phyloP scores from a whole-genome alignment of 2,113 vertebrate species.

The Dipodomys spectabilis region DNA sequence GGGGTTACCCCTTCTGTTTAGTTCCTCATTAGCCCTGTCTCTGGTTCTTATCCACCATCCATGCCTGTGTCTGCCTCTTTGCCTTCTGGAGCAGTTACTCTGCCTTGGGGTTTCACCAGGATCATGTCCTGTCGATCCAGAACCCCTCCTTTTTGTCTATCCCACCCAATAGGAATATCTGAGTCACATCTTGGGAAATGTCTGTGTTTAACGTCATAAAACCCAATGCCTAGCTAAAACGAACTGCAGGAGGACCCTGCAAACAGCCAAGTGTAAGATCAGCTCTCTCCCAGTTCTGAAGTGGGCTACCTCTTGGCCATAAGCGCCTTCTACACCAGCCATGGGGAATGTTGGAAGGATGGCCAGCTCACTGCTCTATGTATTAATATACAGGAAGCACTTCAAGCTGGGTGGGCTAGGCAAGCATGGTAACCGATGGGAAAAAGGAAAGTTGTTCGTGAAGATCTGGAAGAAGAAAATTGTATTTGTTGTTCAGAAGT shows the following conservation, averaged over 20 bases:
- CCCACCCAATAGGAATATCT: background rate
- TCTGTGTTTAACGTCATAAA: constrained; percentile 13
- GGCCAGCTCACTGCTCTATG: constrained; percentile 46
- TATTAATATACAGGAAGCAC: constrained; percentile 49
- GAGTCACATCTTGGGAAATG: constrained; percentile 13
- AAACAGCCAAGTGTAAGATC: background rate
- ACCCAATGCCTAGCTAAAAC: constrained; percentile 15
- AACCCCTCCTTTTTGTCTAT: background rate
- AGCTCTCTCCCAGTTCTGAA: constrained; percentile 20
- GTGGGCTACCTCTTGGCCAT: constrained; percentile 41
- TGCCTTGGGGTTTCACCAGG: background rate
- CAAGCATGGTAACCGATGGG: constrained; percentile 3
- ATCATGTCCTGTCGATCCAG: background rate
- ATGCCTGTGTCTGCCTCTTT: background rate
- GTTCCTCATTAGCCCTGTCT: background rate
- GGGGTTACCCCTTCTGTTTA: background rate
- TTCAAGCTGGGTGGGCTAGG: background rate
- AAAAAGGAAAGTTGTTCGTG: background rate
- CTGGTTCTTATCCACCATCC: background rate
- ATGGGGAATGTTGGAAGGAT: constrained; percentile 29
- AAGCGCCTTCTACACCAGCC: background rate
- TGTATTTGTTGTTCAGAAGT: background rate
- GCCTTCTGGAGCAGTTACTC: background rate
- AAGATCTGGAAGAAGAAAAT: constrained; percentile 13
- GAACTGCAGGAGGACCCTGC: background rate